Evolutionary conservation across 1,140 invertebrate genomes (phyloP), one percentile per base, ranked within the genome.

Genomic region (Drosophila serrata): DNA sequence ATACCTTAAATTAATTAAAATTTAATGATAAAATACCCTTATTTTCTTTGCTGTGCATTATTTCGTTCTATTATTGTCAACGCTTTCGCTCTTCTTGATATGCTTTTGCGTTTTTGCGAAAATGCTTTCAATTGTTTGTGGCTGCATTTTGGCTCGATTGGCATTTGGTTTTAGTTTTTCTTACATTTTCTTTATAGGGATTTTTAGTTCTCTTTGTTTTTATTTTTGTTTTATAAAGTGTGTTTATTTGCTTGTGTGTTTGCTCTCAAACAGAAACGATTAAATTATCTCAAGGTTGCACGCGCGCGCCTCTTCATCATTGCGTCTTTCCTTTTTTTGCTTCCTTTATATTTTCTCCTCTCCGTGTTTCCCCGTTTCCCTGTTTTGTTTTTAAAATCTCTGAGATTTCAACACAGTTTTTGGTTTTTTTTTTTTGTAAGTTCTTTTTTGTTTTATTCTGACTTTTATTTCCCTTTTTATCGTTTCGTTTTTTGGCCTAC

Each of bases 201-300:
- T 63, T 37, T 13, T 15, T 15, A 17, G 9, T 7, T n/a, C 11
- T 17, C 7, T 22, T 15, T 8, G 12, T 24, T 46, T 60, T 45
- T 17, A 11, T 11, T 12, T 35, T 22, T 3, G 43, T 33, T 45
- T 19, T 35, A 19, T 42, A 42, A 19, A 13, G 33, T 46, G 46
- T 49, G 27, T 49, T 46, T 45, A 56, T 49, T 43, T 51, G 46
- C 6, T 1, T 49, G 27, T 49, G 48, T 85, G 82, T 61, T 81
- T 79, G 79, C 75, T 82, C 63, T 68, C 67, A 80, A 84, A 82
- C 76, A 80, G 63, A 69, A 78, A 68, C 85, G 85, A 88, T 88
- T 88, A 78, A 90, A 88, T 88, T 84, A 87, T 88, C 80, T 84
- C 84, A 88, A 88, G 84, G 84, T 84, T 84, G 64, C 85, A 88